Evolutionary conservation across 2,888 invertebrate species (phyloP).

Genomic region (Caradrina kadenii): DNA sequence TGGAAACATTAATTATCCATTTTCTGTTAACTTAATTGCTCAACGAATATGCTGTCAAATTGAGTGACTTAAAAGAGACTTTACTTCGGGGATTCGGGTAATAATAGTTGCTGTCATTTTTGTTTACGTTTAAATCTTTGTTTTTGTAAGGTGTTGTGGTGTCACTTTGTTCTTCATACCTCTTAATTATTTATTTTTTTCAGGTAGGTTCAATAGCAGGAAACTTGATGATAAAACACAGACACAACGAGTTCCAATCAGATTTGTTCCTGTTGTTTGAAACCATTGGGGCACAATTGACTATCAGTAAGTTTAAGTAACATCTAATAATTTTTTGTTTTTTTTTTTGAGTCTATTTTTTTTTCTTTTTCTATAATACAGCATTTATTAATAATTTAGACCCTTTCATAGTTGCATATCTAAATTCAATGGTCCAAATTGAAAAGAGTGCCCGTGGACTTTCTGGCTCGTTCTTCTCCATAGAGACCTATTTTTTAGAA

Average conservation of each 20-base stretch:
- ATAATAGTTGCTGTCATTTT: not conserved
- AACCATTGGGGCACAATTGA: constrained; percentile 76
- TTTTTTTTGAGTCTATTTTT: not conserved
- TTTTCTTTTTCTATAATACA: not conserved
- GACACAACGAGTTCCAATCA: constrained; percentile 91
- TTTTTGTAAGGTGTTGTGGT: no score
- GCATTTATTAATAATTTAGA: no score
- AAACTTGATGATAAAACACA: constrained; percentile 93
- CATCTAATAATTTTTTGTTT: no score
- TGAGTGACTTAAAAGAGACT: not conserved
- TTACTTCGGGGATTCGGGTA: no score
- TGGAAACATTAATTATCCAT: not conserved
- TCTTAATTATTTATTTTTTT: constrained; percentile 32
- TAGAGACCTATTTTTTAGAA: no score
- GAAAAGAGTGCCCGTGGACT: no score
- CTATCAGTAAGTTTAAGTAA: constrained; percentile 73
- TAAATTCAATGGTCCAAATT: no score
- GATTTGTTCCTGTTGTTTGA: constrained; percentile 91
- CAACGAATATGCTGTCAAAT: constrained; percentile 19
- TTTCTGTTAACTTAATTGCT: not conserved
- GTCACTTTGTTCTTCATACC: not conserved
- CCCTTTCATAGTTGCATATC: no score
- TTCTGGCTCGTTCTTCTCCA: no score
- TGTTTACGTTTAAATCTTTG: no score
- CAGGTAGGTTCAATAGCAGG: constrained; percentile 93